Base-by-base conservation (phyloP, 2,113 vertebrate genomes). In the Paramisgurnus dabryanus region DNA sequence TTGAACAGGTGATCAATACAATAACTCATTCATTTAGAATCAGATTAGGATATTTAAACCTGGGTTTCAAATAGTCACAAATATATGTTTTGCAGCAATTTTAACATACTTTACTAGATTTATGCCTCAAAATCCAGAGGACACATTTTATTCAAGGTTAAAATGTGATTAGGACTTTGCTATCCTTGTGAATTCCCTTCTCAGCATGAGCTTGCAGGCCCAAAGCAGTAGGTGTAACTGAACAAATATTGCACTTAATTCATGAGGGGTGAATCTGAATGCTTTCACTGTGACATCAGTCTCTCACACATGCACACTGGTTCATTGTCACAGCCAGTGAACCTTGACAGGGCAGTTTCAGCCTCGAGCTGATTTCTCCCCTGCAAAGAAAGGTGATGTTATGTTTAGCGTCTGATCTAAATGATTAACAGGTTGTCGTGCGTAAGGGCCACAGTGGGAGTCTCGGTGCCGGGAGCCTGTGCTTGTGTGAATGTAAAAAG, bases 211-310 rank as follows among this genome's bases (percentile, higher is more conserved):
- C 78, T 67, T 64, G 4, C 7, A 49, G 84, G 79, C 79, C 82
- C 77, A 79, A 81, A 83, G 84, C 80, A 77, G n/a, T n/a, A 86
- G 47, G 80, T 84, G 75, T 87, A 90, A 89, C 90, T 91, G 90
- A 90, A 90, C 91, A 91, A 92, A 91, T 92, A 90, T 93, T 92
- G 89, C 88, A 90, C 85, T 87, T 83, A 86, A 91, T 92, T 90
- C 86, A 86, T 55, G 80, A 89, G 85, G 79, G 87, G 86, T 87
- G 83, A 89, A 89, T 91, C 84, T 80, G 87, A 91, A 92, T 93
- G 85, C 89, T 85, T 91, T 88, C 76, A 68, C 81, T 87, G 89
- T 93, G 92, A 92, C 92, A 91, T 90, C 90, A 91, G 86, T 70
- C 78, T 89, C 75, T 88, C 84, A 80, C 88, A 74, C 85, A 73